These are phyloP conservation scores for Saturnia pavonia DNA, from an alignment of 2,888 invertebrate genomes.

Conservation along the genomic window DNA sequence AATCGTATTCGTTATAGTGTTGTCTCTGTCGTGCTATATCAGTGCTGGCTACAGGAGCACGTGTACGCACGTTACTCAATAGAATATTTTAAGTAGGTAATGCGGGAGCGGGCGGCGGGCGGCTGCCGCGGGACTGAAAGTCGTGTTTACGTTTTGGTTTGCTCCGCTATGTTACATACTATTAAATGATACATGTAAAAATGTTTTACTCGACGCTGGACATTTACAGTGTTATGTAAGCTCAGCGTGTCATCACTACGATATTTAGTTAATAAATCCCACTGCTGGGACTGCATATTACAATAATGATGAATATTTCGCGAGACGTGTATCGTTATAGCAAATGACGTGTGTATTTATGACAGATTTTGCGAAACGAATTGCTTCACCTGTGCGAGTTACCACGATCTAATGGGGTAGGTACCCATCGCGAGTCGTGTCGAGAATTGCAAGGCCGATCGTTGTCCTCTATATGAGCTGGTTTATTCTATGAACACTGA, in stretches of 20 bases:
- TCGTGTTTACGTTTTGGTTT: constrained; percentile 16
- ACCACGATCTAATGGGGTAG: too few relatives aligned
- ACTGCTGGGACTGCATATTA: too few relatives aligned
- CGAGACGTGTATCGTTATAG: too few relatives aligned
- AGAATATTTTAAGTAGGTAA: constrained; percentile 49
- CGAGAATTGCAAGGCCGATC: too few relatives aligned
- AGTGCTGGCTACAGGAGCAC: constrained; percentile 37
- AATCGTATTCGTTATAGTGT: constrained; percentile 24
- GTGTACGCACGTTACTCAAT: constrained; percentile 52
- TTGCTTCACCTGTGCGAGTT: too few relatives aligned
- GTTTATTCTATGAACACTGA: too few relatives aligned
- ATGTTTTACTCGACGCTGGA: not conserved
- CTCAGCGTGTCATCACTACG: not conserved
- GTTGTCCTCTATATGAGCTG: too few relatives aligned
- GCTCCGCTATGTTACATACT: not conserved
- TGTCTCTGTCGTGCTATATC: constrained; percentile 45
- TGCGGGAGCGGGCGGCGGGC: not conserved
- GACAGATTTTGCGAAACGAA: too few relatives aligned
- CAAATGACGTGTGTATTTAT: too few relatives aligned
- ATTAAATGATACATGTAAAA: not conserved
- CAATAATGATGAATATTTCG: too few relatives aligned
- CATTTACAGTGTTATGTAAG: not conserved
- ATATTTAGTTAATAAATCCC: too few relatives aligned
- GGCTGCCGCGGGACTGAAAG: not conserved
- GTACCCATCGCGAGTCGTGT: too few relatives aligned